Evolutionary conservation across 2,797 vertebrate genomes (phyloP).

Genomic region (Podargus strigoides): DNA sequence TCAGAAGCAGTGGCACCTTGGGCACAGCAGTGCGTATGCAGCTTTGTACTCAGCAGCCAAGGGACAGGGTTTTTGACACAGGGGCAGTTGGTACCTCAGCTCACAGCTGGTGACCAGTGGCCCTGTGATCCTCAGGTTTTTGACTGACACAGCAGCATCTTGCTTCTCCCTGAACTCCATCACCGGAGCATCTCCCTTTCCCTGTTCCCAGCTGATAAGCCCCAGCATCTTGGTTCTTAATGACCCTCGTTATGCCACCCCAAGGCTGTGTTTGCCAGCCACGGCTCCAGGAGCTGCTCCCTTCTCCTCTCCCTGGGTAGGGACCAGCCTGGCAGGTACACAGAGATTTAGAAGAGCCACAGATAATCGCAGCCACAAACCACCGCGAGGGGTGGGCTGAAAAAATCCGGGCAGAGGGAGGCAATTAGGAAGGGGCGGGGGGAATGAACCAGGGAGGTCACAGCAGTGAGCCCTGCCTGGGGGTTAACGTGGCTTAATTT

Average conservation of each 20-base stretch:
- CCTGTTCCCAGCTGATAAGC: background rate
- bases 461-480: background rate
- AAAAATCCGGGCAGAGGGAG: background rate
- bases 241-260: background rate
- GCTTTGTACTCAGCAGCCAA: background rate
- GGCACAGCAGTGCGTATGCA: background rate
- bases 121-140: background rate
- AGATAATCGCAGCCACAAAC: background rate
- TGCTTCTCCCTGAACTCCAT: background rate
- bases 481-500: background rate
- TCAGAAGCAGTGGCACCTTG: too few species aligned
- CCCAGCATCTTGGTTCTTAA: background rate
- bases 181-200: background rate
- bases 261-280: rapidly evolving
- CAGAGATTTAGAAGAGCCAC: background rate
- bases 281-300: background rate
- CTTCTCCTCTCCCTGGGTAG: background rate
- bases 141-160: background rate
- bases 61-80: background rate
- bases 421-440: background rate
- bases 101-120: rapidly evolving
- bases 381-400: rapidly evolving
- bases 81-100: background rate
- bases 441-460: too few species aligned
- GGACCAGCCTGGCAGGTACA: background rate